Evolutionary conservation across 2,113 vertebrate genomes (phyloP).

Genomic region (Heptranchias perlo): DNA sequence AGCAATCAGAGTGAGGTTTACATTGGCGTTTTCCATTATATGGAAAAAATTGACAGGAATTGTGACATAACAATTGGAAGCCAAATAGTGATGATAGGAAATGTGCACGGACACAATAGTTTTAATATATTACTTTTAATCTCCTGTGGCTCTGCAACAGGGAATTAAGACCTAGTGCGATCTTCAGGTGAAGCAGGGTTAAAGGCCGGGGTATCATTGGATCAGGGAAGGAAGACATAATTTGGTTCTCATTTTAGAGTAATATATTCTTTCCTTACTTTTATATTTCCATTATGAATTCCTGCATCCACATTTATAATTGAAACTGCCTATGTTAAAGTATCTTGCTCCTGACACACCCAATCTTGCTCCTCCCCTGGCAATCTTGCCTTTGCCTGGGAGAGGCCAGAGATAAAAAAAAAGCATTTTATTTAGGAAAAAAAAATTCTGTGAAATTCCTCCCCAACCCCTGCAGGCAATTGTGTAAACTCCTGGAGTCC

Average conservation of each 20-base stretch:
- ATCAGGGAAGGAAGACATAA: background rate
- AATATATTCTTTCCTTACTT: background rate
- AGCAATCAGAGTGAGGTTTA: background rate
- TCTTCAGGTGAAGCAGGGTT: background rate
- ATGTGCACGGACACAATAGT: background rate
- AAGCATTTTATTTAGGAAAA: background rate
- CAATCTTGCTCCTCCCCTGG: background rate
- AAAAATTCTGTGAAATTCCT: background rate
- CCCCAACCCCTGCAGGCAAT: background rate
- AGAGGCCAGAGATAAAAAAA: background rate
- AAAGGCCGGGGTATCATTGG: background rate
- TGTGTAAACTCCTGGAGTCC: no score
- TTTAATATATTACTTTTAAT: background rate
- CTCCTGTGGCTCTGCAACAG: background rate
- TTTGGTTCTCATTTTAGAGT: background rate
- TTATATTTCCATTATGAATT: background rate
- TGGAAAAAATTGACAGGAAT: background rate
- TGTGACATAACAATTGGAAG: background rate
- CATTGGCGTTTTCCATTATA: background rate
- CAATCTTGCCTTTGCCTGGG: background rate
- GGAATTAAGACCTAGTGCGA: background rate
- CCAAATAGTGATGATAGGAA: background rate
- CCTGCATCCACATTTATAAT: background rate
- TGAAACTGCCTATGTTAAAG: background rate
- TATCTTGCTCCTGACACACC: background rate